Evolutionary conservation across 2,888 invertebrate species (phyloP), one percentile per base, ranked within the genome.

Genomic region (Itoplectis maculator): DNA sequence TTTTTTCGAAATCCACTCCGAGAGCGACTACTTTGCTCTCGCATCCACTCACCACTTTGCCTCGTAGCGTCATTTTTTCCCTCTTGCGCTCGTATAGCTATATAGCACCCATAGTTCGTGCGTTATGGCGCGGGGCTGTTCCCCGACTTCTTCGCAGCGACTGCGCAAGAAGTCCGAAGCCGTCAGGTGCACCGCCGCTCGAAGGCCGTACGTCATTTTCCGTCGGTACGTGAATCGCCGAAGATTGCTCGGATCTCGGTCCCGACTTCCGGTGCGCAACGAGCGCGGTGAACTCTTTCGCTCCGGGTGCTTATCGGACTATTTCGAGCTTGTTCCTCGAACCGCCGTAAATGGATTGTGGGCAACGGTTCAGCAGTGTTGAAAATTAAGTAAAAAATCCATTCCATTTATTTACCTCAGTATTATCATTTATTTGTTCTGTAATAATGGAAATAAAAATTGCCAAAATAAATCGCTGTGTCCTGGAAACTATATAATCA

Each of bases 161-260:
- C 29, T 18, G 18, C 13, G 51, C 69, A 78, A 69, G 74, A 78
- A 74, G 63, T 56, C 63, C 78, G n/a, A 51, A 45, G 29, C 15
- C 78, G 81, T 82, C 82, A 82, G 82, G 79, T 82, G 82, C 65
- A 59, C 47, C 54, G 40, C 7, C 37, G n/a, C 72, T 11, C 18
- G 54, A 72, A 75, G 20, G 35, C 49, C 70, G 75, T 66, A 56
- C 54, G 70, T 70, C 45, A 69, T 65, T 75, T 72, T 72, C 20
- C 45, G 51, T 42, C 29, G 63, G 68, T 69, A 81, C 79, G 74
- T 82, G 82, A 63, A 82, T 49, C 18, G 66, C 9, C 23, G 61
- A 20, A 54, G 23, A 69, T 66, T 20, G 61, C 51, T n/a, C 54
- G 75, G 82, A 69, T 79, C 75, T 79, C 13, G 66, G n/a, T n/a